phyloP scores from a whole-genome alignment of 2,797 vertebrate species.

The Peromyscus attwateri region DNA sequence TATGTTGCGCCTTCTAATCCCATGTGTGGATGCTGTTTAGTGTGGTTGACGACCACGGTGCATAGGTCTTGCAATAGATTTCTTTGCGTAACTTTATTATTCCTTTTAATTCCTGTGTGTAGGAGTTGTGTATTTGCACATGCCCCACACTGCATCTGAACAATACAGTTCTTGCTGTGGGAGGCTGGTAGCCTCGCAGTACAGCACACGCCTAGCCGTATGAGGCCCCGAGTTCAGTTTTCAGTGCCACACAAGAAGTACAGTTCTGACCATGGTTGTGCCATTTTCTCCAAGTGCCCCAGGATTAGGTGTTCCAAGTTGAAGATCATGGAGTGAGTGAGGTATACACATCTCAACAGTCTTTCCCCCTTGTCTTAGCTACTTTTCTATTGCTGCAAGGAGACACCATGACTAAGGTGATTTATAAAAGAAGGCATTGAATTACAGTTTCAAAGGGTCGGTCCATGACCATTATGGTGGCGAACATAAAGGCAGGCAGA shows the following conservation, averaged over 20 bases:
- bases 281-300: background rate
- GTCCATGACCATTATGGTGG: background rate
- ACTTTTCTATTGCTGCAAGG: background rate
- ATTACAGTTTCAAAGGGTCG: background rate
- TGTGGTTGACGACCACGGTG: background rate
- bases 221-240: background rate
- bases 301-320: background rate
- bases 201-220: background rate
- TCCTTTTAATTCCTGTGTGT: background rate
- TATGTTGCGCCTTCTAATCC: background rate
- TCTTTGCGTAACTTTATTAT: slow-evolving; percentile 19
- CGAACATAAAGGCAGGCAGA: background rate
- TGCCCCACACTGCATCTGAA: background rate
- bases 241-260: background rate
- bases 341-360: fast-evolving
- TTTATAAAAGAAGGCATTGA: background rate
- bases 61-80: background rate
- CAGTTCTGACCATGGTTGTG: background rate
- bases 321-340: background rate
- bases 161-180: background rate
- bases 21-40: background rate
- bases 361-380: background rate
- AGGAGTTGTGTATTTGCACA: background rate
- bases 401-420: background rate
- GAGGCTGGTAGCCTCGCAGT: background rate